These are phyloP conservation scores for Ariopsis seemanni DNA, from an alignment of 2,113 vertebrate genomes.

Conservation along the genomic window DNA sequence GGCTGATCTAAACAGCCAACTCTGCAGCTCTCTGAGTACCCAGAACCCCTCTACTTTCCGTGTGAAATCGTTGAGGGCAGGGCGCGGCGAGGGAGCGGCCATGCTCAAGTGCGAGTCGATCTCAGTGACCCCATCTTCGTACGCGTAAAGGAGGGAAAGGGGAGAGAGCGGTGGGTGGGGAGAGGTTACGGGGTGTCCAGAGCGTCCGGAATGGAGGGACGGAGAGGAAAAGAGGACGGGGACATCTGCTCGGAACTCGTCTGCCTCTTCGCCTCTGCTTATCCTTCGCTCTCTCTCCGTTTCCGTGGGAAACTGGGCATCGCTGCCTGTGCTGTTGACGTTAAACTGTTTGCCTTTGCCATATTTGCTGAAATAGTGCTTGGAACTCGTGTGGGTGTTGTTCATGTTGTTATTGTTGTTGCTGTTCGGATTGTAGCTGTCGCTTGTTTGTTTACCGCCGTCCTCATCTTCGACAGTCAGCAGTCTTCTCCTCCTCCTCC, in stretches of 20 bases:
- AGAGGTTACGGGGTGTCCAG: slow-evolving; percentile 68
- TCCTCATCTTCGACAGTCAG: slow-evolving; percentile 63
- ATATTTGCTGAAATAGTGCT: slow-evolving; percentile 35
- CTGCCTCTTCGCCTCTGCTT: slow-evolving; percentile 20
- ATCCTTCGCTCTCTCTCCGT: slow-evolving; percentile 48
- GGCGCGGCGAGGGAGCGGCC: slow-evolving; percentile 63
- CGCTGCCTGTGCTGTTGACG: slow-evolving; percentile 11
- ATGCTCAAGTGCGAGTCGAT: slow-evolving; percentile 66
- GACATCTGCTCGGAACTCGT: slow-evolving; percentile 2
- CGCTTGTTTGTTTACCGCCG: slow-evolving; percentile 53
- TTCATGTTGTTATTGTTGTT: slow-evolving; percentile 40
- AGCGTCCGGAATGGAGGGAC: slow-evolving; percentile 54
- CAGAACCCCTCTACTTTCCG: slow-evolving; percentile 96
- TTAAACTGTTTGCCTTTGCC: slow-evolving; percentile 18
- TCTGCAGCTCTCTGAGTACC: slow-evolving; percentile 95
- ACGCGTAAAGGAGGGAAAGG: slow-evolving; percentile 72
- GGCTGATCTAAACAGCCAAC: slow-evolving; percentile 94
- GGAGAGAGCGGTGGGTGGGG: slow-evolving; percentile 67
- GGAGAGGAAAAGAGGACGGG: slow-evolving; percentile 54
- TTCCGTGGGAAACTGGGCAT: background rate
- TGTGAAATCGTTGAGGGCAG: slow-evolving; percentile 82
- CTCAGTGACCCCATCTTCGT: slow-evolving; percentile 57
- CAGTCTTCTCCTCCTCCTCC: slow-evolving; percentile 65
- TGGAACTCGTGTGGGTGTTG: slow-evolving; percentile 28
- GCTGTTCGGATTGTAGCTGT: slow-evolving; percentile 58